A percentile compares a stretch with the other conserved stretches of the same genome.
Conservation (phyloP, 2,888 invertebrate genomes). For the Drosophila testacea region DNA sequence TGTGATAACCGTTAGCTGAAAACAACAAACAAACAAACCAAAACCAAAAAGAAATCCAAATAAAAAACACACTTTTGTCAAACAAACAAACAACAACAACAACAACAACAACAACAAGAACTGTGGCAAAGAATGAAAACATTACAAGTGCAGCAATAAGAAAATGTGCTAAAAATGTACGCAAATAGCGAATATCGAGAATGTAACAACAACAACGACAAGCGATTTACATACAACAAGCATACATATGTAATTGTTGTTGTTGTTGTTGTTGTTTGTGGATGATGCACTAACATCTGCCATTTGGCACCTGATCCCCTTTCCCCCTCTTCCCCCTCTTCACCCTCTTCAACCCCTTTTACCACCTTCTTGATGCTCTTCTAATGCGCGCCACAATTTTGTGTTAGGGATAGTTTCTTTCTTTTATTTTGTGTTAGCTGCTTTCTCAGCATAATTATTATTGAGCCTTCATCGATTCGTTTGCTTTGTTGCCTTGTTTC, state of each 20-base stretch:
- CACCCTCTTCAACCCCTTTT: neutral
- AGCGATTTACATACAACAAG: neutral
- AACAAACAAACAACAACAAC: slow-evolving; percentile 32
- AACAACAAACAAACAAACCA: slow-evolving; percentile 11
- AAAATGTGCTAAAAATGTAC: slow-evolving; percentile 80
- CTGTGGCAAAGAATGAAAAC: slow-evolving; percentile 12
- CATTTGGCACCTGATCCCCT: slow-evolving; percentile 65
- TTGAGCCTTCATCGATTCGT: slow-evolving; percentile 74
- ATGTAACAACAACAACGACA: slow-evolving; percentile 27
- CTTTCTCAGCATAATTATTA: slow-evolving; percentile 72
- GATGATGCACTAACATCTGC: slow-evolving; percentile 70
- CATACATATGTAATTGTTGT: slow-evolving; percentile 10
- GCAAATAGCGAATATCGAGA: slow-evolving; percentile 59
- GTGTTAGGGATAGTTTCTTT: slow-evolving; percentile 1
- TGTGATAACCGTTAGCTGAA: slow-evolving; percentile 18
- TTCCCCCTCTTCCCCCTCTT: neutral
- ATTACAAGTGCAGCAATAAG: slow-evolving; percentile 66
- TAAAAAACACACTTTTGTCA: neutral
- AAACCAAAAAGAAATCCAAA: neutral
- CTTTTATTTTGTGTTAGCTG: slow-evolving; percentile 23
- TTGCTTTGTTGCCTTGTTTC: slow-evolving; percentile 23
- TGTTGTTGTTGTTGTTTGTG: slow-evolving; percentile 38
- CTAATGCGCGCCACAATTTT: slow-evolving; percentile 33
- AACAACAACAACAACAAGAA: slow-evolving; percentile 7
- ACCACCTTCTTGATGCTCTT: neutral